These are phyloP conservation scores for Papilio protenor DNA, from an alignment of 2,888 invertebrate genomes.

Conservation along the genomic window DNA sequence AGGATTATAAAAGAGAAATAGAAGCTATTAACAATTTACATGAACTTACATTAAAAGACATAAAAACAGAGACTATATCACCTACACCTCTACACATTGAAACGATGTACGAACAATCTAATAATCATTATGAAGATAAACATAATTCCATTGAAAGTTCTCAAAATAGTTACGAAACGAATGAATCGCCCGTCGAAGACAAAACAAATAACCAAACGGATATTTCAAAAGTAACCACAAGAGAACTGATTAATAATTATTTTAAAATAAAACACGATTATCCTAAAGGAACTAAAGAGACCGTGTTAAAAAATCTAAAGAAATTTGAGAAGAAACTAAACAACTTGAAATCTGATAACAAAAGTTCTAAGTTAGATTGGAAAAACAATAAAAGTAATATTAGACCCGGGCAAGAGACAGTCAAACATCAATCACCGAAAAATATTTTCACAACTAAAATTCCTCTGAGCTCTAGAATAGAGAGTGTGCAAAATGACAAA, in stretches of 20 bases:
- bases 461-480: slow-evolving; percentile 75
- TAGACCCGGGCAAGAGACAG: slow-evolving; percentile 55
- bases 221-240: slow-evolving; percentile 75
- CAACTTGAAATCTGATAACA: slow-evolving; percentile 60
- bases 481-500: slow-evolving; percentile 74
- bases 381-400: slow-evolving; percentile 57
- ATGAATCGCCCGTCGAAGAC: slow-evolving; percentile 49
- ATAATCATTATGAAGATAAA: slow-evolving; percentile 55
- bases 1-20: slow-evolving; percentile 81
- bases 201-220: slow-evolving; percentile 64
- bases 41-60: slow-evolving; percentile 78
- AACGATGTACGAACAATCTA: slow-evolving; percentile 73
- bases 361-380: slow-evolving; percentile 64
- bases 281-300: slow-evolving; percentile 52
- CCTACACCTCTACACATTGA: slow-evolving; percentile 77
- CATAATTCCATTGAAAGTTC: slow-evolving; percentile 55
- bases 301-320: slow-evolving; percentile 58
- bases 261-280: slow-evolving; percentile 77
- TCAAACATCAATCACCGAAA: slow-evolving; percentile 66
- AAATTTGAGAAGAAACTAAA: slow-evolving; percentile 65
- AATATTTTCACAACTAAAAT: slow-evolving; percentile 60
- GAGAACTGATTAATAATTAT: slow-evolving; percentile 78
- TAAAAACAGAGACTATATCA: slow-evolving; percentile 74
- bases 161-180: slow-evolving; percentile 52
- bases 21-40: slow-evolving; percentile 79